Evolutionary conservation across 2,888 invertebrate species (phyloP), one percentile per base, ranked within the genome.

Genomic region (Octodonta nipae): DNA sequence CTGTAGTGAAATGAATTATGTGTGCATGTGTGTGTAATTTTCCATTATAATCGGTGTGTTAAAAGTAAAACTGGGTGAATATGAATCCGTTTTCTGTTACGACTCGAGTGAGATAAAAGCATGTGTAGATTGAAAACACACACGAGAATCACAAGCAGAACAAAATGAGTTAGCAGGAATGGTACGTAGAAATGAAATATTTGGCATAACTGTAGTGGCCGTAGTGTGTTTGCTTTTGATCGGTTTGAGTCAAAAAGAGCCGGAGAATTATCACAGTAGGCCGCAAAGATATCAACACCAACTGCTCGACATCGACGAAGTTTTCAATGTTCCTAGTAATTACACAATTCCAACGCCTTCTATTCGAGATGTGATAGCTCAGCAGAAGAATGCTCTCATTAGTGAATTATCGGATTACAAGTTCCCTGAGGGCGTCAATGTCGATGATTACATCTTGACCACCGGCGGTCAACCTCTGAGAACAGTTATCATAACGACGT

Each of bases 401-500:
- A 13, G 20, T 13, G 30, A 30, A 14, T 5, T 30, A 13, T 17
- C 30, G 7, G 22, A 22, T 14, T 77, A 75, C 51, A 63, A 64
- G 32, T 77, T 73, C 60, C 73, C 73, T 2, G 59, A 64, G 33
- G 71, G 71, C 35, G 64, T 66, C 40, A 71, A 71, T 39, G 56
- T 84, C 38, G 66, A 73, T 34, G 77, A 84, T 49, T 68, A 82
- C 49, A 69, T 79, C 2, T 65, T 77, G 45, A 78, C 78, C 45
- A 66, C 71, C 24, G 73, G 73, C 25, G 86, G 86, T 8, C 67
- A 64, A 35, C 87, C 87, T 3, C 55, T 84, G 35, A 68, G 80
- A 42, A 85, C 78, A 57, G 60, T 88, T 28, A 76, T 89, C 43
- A 64, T 87, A 37, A 84, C 87, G n/a, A 85, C 85, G 8, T 89